Percentiles rank a stretch among this genome's conserved stretches.
These are phyloP conservation scores for Temnopleurus reevesii DNA, from an alignment of 53 echinoderm and acorn worm genomes.

Conservation along the genomic window DNA sequence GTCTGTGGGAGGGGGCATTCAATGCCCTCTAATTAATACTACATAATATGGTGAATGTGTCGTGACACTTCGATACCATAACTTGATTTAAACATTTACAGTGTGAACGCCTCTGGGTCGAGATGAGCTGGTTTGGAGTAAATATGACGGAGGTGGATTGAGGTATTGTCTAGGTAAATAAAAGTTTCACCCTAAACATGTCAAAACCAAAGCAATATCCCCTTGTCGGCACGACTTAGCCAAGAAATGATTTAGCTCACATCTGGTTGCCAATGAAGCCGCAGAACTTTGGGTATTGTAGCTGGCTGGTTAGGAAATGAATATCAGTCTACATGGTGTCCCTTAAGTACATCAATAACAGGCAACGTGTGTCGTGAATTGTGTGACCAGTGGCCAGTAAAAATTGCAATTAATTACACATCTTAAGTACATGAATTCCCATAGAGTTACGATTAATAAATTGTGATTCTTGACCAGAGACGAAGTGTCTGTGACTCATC, in stretches of 20 bases:
- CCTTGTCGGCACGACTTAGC: conserved; percentile 25
- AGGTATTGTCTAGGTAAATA: conserved; percentile 34
- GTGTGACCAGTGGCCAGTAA: no score
- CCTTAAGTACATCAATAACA: no score
- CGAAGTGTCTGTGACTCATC: no score
- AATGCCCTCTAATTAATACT: no score
- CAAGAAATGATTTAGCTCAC: conserved; percentile 19
- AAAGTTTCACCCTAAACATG: conserved; percentile 28
- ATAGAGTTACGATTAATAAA: no score
- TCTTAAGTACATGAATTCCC: no score
- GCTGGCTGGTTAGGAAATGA: conserved; percentile 3
- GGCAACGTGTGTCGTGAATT: no score
- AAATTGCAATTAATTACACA: no score
- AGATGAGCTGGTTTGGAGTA: not conserved
- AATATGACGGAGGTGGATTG: conserved; percentile 10
- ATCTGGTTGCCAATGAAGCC: conserved; percentile 6
- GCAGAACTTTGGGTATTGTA: not conserved
- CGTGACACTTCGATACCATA: not conserved
- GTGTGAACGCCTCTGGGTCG: not conserved
- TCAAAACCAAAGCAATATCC: conserved; percentile 5
- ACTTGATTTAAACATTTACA: not conserved
- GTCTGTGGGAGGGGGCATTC: no score
- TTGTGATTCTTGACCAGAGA: no score
- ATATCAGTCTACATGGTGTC: conserved; percentile 2
- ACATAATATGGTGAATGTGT: no score